These are phyloP conservation scores for Anseranas semipalmata DNA, from an alignment of 2,113 vertebrate genomes.

Conservation along the genomic window DNA sequence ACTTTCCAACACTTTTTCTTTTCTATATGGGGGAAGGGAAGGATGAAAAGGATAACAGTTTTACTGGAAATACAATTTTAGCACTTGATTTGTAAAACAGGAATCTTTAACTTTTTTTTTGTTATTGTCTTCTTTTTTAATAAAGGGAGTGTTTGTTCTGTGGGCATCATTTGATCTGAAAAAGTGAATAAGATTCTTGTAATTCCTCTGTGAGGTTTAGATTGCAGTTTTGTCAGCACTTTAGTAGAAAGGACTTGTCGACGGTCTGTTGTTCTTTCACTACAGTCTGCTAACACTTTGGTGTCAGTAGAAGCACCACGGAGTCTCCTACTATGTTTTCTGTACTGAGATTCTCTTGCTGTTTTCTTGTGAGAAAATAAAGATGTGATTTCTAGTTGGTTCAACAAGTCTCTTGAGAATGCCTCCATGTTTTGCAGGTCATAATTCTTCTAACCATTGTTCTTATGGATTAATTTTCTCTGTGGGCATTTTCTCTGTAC, in stretches of 20 bases:
- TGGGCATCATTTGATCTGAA: background rate
- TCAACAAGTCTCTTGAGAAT: background rate
- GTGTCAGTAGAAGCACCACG: background rate
- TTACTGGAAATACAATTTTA: background rate
- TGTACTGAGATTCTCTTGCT: background rate
- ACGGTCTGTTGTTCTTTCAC: background rate
- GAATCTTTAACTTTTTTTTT: background rate
- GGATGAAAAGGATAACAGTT: background rate
- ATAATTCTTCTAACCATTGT: rapidly evolving
- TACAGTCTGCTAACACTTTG: background rate
- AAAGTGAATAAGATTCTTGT: background rate
- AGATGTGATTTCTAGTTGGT: background rate
- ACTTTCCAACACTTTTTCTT: background rate
- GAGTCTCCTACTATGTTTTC: background rate
- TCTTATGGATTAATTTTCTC: background rate
- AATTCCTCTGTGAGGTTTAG: background rate
- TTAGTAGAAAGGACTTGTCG: background rate
- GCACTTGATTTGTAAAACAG: background rate
- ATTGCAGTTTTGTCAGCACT: background rate
- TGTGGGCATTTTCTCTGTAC: background rate
- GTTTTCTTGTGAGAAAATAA: background rate
- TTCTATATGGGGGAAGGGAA: background rate
- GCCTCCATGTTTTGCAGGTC: background rate
- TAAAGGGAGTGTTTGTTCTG: background rate
- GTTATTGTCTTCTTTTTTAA: background rate